Evolutionary conservation across 1,140 invertebrate species (phyloP), one percentile per base, ranked within the genome.

Genomic region (Panagrolaimus sp.): DNA sequence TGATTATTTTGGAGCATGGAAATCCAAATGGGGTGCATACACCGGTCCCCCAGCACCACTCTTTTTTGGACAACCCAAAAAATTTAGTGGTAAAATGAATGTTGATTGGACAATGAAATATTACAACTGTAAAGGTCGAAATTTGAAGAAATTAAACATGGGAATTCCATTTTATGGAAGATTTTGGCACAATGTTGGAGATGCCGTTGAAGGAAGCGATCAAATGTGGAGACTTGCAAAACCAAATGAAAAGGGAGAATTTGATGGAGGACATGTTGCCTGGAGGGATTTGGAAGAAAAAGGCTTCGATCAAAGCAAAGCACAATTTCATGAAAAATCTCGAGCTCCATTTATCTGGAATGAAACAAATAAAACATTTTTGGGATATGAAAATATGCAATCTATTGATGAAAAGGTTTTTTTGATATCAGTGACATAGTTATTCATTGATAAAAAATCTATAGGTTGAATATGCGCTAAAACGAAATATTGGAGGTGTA

Each of bases 401-500:
- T 70, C 73, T 21, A 32, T 79, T 0, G 70, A 68, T 21, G 68
- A 74, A 38, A 82, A 82, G 69, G 32, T 38, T 38, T 38, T 38
- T 38, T 38, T 38, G 32, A 38, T 7, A 38, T 38, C 32, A 38
- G 7, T 38, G 7, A 38, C 2, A 38, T 38, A 38, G 32, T 2
- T 7, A 38, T 38, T 38, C 32, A 38, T n/a, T n/a, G n/a, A 38
- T 38, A 38, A 7, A 38, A 38, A 38, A 7, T 38, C 7, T 38
- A 7, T 38, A 38, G 32, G 52, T 76, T 7, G 45, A 74, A 69
- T 90, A 88, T 72, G 88, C 91, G 4, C 88, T 89, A 71, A 86
- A 87, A 66, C 88, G 89, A 71, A 85, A 88, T 67, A 86, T 96
- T 9, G 93, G 93, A 75, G 93, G 91, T 77, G 89, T 90, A 58